phyloP scores from a whole-genome alignment of 2,888 invertebrate species.

The Pinctada fucata region DNA sequence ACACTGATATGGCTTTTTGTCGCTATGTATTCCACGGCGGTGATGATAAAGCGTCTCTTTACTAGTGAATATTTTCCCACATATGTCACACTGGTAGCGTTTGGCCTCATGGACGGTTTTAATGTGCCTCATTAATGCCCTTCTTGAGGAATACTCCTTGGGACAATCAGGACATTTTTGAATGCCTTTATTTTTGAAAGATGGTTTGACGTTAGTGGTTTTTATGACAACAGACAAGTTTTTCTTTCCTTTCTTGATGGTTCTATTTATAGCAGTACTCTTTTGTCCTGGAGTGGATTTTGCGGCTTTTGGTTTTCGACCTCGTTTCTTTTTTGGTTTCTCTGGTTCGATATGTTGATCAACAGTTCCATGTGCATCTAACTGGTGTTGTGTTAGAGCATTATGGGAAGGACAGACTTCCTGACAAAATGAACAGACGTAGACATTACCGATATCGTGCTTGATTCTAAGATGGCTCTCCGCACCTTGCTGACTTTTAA shows the following conservation, averaged over 20 bases:
- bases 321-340: conserved; percentile 14
- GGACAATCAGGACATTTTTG: conserved; percentile 48
- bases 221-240: not conserved
- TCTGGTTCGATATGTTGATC: not conserved
- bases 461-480: conserved; percentile 41
- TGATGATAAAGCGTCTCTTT: conserved; percentile 69
- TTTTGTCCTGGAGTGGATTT: conserved; percentile 3
- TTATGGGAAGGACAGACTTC: conserved; percentile 50
- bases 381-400: conserved; percentile 39
- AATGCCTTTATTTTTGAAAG: conserved; percentile 14
- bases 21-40: conserved; percentile 65
- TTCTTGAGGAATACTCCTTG: conserved; percentile 47
- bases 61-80: conserved; percentile 65
- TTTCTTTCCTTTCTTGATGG: not conserved
- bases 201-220: conserved; percentile 11
- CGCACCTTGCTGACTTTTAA: conserved; percentile 31
- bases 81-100: conserved; percentile 63
- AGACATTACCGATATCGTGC: conserved; percentile 55
- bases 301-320: conserved; percentile 33
- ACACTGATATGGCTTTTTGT: conserved; percentile 66
- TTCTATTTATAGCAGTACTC: conserved; percentile 1
- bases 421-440: conserved; percentile 48
- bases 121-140: conserved; percentile 50
- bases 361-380: conserved; percentile 16
- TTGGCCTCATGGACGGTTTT: conserved; percentile 42